These are phyloP conservation scores for Leptinotarsa juncta DNA, from an alignment of 2,888 invertebrate species.

Conservation along the genomic window DNA sequence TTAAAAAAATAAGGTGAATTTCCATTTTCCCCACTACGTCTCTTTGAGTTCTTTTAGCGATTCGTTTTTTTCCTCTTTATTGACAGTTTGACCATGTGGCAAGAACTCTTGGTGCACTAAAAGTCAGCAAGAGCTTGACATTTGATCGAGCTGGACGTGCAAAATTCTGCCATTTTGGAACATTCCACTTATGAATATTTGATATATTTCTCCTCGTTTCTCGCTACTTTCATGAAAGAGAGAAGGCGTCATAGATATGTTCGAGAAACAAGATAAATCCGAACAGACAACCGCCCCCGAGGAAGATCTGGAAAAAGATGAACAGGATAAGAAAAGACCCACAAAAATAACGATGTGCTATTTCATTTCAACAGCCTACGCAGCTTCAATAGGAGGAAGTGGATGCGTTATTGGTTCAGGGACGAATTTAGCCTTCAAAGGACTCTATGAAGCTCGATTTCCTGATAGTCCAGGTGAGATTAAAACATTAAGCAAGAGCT, in stretches of 20 bases:
- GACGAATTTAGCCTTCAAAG: conserved; percentile 86
- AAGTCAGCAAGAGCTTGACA: no score
- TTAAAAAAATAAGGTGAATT: no score
- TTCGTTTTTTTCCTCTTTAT: no score
- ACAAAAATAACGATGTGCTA: conserved; percentile 82
- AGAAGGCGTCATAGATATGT: conserved; percentile 77
- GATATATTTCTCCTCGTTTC: neutral
- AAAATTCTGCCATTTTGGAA: no score
- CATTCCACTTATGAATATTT: no score
- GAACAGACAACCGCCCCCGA: neutral
- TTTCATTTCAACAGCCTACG: conserved; percentile 83
- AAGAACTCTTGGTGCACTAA: no score
- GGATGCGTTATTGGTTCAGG: conserved; percentile 74
- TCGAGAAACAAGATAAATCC: conserved; percentile 58
- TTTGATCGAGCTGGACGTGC: no score
- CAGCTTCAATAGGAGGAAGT: conserved; percentile 76
- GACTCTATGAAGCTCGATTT: conserved; percentile 68
- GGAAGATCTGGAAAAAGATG: neutral
- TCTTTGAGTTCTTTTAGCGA: no score
- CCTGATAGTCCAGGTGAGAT: conserved; percentile 63
- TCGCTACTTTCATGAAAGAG: conserved; percentile 67
- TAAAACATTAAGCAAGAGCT: no score
- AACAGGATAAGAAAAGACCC: conserved; percentile 65
- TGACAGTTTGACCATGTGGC: no score
- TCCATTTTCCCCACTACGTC: no score